Conservation (phyloP, 2,888 invertebrate genomes). For the Cotesia congregata region DNA sequence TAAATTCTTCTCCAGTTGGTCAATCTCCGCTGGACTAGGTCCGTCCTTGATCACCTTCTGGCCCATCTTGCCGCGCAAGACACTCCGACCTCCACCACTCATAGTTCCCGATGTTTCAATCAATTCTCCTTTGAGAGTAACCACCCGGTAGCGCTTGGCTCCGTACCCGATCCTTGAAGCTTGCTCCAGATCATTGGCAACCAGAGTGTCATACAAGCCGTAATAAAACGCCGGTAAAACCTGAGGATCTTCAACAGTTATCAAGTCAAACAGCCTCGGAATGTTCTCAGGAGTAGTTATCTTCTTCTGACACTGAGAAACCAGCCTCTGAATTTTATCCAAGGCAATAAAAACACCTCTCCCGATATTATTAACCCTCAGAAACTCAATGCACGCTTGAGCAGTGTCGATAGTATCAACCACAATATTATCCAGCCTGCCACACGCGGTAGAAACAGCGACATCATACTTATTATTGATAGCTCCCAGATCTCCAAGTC, state of each 20-base stretch:
- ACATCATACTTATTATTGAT: slow-evolving; percentile 94
- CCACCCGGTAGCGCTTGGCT: slow-evolving; percentile 82
- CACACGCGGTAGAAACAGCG: slow-evolving; percentile 95
- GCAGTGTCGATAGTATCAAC: slow-evolving; percentile 91
- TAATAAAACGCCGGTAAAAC: slow-evolving; percentile 92
- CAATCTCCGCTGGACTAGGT: slow-evolving; percentile 73
- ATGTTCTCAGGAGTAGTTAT: slow-evolving; percentile 86
- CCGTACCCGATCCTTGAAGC: slow-evolving; percentile 91
- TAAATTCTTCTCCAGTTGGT: slow-evolving; percentile 72
- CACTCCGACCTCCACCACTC: slow-evolving; percentile 91
- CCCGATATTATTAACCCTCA: slow-evolving; percentile 85
- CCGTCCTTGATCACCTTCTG: slow-evolving; percentile 73
- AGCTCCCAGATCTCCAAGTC: slow-evolving; percentile 95
- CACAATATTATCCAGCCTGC: slow-evolving; percentile 90
- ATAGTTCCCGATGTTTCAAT: slow-evolving; percentile 81
- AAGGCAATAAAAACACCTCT: slow-evolving; percentile 90
- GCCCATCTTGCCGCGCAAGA: slow-evolving; percentile 86
- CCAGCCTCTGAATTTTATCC: slow-evolving; percentile 83
- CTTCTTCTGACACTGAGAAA: slow-evolving; percentile 65
- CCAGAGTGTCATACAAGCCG: slow-evolving; percentile 82
- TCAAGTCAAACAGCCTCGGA: slow-evolving; percentile 90
- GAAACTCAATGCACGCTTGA: slow-evolving; percentile 84
- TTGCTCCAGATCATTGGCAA: slow-evolving; percentile 88
- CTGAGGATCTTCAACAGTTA: slow-evolving; percentile 83
- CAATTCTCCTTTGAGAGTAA: slow-evolving; percentile 77